Evolutionary conservation across 2,113 vertebrate genomes (phyloP).

Genomic region (Ophiodon elongatus): DNA sequence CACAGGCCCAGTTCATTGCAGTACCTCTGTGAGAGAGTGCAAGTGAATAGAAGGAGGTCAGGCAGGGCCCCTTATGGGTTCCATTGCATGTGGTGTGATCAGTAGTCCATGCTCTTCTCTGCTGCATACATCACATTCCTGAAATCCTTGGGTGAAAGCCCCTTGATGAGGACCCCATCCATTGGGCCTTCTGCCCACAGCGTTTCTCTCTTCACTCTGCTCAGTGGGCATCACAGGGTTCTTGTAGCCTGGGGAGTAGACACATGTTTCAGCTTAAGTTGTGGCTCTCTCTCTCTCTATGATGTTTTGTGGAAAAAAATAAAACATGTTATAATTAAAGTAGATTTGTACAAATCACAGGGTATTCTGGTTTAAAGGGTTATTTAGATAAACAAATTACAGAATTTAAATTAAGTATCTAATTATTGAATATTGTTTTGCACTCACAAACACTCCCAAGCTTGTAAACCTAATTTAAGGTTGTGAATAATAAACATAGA

Average conservation of each 20-base stretch:
- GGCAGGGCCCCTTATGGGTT: conserved; percentile 43
- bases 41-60: conserved; percentile 27
- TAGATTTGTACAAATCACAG: background rate
- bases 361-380: background rate
- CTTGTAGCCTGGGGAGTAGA: background rate
- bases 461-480: background rate
- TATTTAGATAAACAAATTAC: background rate
- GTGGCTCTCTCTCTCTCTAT: background rate
- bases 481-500: background rate
- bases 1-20: background rate
- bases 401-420: background rate
- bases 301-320: background rate
- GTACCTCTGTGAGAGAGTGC: conserved; percentile 6
- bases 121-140: conserved; percentile 58
- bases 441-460: background rate
- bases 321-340: too few relatives aligned
- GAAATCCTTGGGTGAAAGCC: conserved; percentile 36
- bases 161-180: conserved; percentile 32
- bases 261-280: background rate
- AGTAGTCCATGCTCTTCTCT: conserved; percentile 32
- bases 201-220: background rate
- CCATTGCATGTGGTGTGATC: conserved; percentile 46
- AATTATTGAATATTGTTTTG: too few relatives aligned
- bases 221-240: background rate
- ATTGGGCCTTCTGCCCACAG: too few relatives aligned